Evolutionary conservation across 2,888 invertebrate species (phyloP), one percentile per base, ranked within the genome.

Genomic region (Hemicrepidius hirtus): DNA sequence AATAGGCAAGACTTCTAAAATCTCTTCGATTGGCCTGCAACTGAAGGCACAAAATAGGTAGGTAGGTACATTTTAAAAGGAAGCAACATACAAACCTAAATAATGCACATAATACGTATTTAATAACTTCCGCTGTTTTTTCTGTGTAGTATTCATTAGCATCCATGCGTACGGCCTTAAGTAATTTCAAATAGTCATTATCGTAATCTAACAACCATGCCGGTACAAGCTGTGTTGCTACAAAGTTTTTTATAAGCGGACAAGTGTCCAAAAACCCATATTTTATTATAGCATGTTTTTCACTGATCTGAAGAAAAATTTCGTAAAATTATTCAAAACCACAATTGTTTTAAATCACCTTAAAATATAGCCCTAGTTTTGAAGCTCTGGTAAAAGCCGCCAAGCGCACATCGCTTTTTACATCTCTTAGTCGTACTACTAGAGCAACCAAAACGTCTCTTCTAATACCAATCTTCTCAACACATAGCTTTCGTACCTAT

Each of bases 191-290:
- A 49, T 92, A 91, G 79, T 94, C 91, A 1, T 92, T 91, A 57
- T 93, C 88, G 81, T 92, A 94, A 0, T 91, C 88, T 63, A 91
- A 89, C 72, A 96, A 86, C 97, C 97, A 97, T 0, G 91, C 87
- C 0, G 93, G 93, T 0, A 97, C 85, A 76, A 95, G 84, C 7
- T 86, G 83, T 28, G 85, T 87, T 35, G 84, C 83, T 0, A 91
- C 88, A 75, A 86, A 86, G 35, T 83, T 84, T 85, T 53, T 82
- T 59, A 72, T 53, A 41, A 82, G 82, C 75, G 90, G 89, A 0
- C 89, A 88, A 73, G 88, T 85, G 80, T 94, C 93, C 74, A 88
- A 89, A 0, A 94, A 86, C 0, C 93, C 94, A 75, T 89, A 88
- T 64, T 89, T 88, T 1, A 94, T 82, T 0, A 94, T 83, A 5